phyloP scores from a whole-genome alignment of 1,140 invertebrate species.

The Caerostris darwini region DNA sequence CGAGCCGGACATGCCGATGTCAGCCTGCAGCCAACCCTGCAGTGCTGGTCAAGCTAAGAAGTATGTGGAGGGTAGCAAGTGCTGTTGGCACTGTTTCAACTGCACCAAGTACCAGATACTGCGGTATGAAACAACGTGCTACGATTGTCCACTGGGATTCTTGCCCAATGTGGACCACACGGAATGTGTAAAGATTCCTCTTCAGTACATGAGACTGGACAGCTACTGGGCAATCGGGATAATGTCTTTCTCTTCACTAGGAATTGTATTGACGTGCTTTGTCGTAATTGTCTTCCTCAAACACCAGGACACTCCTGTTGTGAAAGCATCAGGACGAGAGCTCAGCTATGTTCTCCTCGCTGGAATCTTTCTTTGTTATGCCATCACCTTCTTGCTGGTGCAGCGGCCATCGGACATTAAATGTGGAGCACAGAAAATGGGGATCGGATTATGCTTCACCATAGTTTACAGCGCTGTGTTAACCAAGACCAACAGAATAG shows the following conservation, averaged over 20 bases:
- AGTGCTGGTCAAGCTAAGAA: slow-evolving; percentile 93
- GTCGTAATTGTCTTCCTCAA: slow-evolving; percentile 86
- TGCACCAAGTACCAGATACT: slow-evolving; percentile 95
- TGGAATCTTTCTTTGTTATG: slow-evolving; percentile 94
- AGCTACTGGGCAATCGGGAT: slow-evolving; percentile 92
- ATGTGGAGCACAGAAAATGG: slow-evolving; percentile 82
- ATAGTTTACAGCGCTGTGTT: slow-evolving; percentile 94
- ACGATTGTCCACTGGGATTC: slow-evolving; percentile 90
- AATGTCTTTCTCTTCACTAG: slow-evolving; percentile 84
- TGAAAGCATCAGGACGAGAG: slow-evolving; percentile 93
- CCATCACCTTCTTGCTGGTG: slow-evolving; percentile 92
- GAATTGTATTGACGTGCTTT: slow-evolving; percentile 81
- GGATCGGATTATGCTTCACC: slow-evolving; percentile 93
- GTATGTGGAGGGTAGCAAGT: slow-evolving; percentile 94
- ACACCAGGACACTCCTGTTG: slow-evolving; percentile 92
- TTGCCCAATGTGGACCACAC: slow-evolving; percentile 89
- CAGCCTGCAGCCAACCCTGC: slow-evolving; percentile 96
- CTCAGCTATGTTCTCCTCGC: slow-evolving; percentile 93
- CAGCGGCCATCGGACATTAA: slow-evolving; percentile 83
- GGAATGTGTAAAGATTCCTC: slow-evolving; percentile 89
- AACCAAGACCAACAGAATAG: slow-evolving; percentile 95
- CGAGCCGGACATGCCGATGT: slow-evolving; percentile 89
- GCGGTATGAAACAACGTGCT: slow-evolving; percentile 90
- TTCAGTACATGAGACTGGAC: slow-evolving; percentile 89
- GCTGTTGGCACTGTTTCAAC: slow-evolving; percentile 98